Evolutionary conservation across 2,888 invertebrate species (phyloP).

Genomic region (Limenitis camilla): DNA sequence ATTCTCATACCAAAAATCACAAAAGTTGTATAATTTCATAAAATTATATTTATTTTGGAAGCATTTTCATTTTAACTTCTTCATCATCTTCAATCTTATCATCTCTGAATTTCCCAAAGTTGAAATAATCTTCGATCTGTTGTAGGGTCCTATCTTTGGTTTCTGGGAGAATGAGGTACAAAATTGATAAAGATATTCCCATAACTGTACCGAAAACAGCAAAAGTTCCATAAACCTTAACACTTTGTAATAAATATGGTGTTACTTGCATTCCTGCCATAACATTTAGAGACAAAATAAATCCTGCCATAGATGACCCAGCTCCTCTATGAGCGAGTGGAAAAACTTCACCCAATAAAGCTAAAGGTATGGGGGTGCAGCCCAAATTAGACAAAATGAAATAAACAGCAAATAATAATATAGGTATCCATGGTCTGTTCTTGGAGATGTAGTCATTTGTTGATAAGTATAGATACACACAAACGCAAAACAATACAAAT

Average conservation of each 20-base stretch:
- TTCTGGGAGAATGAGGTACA: slow-evolving; percentile 35
- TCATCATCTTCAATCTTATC: slow-evolving; percentile 26
- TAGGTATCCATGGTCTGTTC: slow-evolving; percentile 35
- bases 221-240: slow-evolving; percentile 48
- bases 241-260: slow-evolving; percentile 34
- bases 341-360: slow-evolving; percentile 49
- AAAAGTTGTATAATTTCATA: background rate
- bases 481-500: slow-evolving; percentile 32
- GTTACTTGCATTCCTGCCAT: slow-evolving; percentile 41
- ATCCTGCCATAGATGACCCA: slow-evolving; percentile 37
- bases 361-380: slow-evolving; percentile 47
- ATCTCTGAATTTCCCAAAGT: slow-evolving; percentile 33
- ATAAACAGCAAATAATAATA: slow-evolving; percentile 38
- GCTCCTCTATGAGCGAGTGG: slow-evolving; percentile 47
- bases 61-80: slow-evolving; percentile 31
- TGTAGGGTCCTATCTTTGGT: slow-evolving; percentile 38
- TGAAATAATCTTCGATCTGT: slow-evolving; percentile 37
- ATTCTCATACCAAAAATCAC: background rate
- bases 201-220: slow-evolving; percentile 38
- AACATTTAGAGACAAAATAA: slow-evolving; percentile 33
- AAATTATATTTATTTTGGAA: slow-evolving; percentile 11
- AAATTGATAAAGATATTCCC: slow-evolving; percentile 23
- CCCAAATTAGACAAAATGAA: slow-evolving; percentile 50
- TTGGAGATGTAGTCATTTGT: slow-evolving; percentile 31
- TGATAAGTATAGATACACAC: slow-evolving; percentile 37